These are phyloP conservation scores for Umimayanthus kanabou DNA, from an alignment of 92 coral and sea anemone genomes.

Conservation along the genomic window DNA sequence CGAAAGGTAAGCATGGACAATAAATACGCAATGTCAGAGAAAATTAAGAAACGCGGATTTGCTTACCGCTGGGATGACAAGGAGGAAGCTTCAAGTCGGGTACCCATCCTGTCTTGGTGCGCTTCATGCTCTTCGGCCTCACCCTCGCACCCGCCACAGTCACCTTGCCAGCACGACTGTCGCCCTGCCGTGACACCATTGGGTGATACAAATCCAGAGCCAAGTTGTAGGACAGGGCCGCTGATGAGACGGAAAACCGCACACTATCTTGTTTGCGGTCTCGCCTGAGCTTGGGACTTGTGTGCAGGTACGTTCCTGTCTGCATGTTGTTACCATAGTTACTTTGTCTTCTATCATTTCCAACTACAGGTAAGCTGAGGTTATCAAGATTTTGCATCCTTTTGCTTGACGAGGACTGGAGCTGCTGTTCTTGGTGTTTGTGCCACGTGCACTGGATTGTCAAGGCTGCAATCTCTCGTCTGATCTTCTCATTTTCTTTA, in stretches of 20 bases:
- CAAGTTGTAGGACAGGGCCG: conserved; percentile 71
- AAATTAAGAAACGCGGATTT: neutral
- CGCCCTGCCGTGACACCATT: conserved; percentile 77
- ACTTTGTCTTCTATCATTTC: neutral
- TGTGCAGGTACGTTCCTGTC: conserved; percentile 22
- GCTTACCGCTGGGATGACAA: conserved; percentile 1
- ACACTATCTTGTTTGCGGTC: conserved; percentile 16
- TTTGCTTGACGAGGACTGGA: conserved; percentile 34
- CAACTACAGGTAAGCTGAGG: neutral
- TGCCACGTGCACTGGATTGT: conserved; percentile 81
- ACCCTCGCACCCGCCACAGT: conserved; percentile 57
- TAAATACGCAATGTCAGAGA: too few species aligned
- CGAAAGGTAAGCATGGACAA: neutral
- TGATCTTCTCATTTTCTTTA: conserved; percentile 72
- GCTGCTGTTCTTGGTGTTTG: conserved; percentile 48
- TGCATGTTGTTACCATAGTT: conserved; percentile 14
- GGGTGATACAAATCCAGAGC: conserved; percentile 89
- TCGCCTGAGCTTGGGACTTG: conserved; percentile 21
- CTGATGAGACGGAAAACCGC: conserved; percentile 54
- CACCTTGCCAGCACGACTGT: conserved; percentile 67
- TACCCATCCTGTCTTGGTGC: conserved; percentile 36
- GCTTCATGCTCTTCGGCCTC: conserved; percentile 74
- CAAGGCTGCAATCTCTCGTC: conserved; percentile 74
- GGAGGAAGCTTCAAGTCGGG: conserved; percentile 1
- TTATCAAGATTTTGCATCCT: conserved; percentile 33